Base-by-base conservation (phyloP, 2,797 vertebrate genomes). In the Lateolabrax maculatus region DNA sequence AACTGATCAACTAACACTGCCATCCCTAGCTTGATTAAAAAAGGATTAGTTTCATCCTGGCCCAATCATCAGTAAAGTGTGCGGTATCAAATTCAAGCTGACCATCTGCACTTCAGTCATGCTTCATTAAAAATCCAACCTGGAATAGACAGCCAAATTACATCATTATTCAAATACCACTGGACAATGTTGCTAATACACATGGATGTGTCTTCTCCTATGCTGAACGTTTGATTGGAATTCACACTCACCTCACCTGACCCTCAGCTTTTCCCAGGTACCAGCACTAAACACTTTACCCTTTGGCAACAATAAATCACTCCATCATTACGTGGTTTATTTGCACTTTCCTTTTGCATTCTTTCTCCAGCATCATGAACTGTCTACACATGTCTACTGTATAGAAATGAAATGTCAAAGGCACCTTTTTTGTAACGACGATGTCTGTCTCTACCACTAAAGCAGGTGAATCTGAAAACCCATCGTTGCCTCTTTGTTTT, bases 301-400 rank as follows among this genome's bases (percentile, higher is more conserved):
- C 51, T 61, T 49, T 44, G 6, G 51, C 25, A 23, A n/a, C 19
- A 52, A 0, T 52, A 74, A 72, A 62, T 63, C 62, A 67, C 5
- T 34, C 52, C 57, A 55, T 39, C 9, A 57, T 36, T n/a, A 16
- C 56, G 15, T 27, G 53, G 2, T 56, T 56, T 39, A 61, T 37
- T 61, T 31, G n/a, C 9, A 9, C 56, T 71, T 65, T 64, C 31
- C 3, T 43, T 41, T 15, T 15, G n/a, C 15, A 43, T 55, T 73
- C 37, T 76, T 39, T 62, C 43, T 36, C 21, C 9, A 43, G 44
- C 19, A 2, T 52, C 27, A 44, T 27, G 31, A 46, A 15, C 15
- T 34, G 48, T 52, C 63, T 39, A 6, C 21, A 44, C 49, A 37
- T 74, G 58, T 69, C 15, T 3, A 21, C n/a, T n/a, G 19, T 68